Conservation (phyloP, 2,888 invertebrate species). For the Clunio marinus region DNA sequence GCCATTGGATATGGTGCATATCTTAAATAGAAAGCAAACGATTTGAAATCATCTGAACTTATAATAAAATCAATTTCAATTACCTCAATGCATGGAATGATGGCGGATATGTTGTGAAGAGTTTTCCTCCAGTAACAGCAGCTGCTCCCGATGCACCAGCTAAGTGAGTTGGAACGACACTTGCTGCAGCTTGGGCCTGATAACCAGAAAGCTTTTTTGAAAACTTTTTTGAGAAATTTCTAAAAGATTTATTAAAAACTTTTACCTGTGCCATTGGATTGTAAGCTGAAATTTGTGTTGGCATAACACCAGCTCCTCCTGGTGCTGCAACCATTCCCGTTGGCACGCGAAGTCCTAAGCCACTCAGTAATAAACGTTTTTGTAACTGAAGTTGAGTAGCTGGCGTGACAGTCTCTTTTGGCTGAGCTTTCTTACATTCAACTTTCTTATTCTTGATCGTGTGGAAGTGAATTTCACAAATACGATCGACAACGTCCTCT, state of each 20-base stretch:
- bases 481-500: constrained; percentile 85
- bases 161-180: constrained; percentile 49
- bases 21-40: constrained; percentile 45
- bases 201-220: constrained; percentile 42
- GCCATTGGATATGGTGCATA: constrained; percentile 63
- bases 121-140: constrained; percentile 61
- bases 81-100: constrained; percentile 51
- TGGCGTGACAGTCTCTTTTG: constrained; percentile 79
- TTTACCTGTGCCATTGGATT: constrained; percentile 54
- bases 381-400: constrained; percentile 61
- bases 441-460: constrained; percentile 86
- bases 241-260: background rate
- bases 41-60: background rate
- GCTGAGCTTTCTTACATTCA: constrained; percentile 89
- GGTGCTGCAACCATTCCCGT: constrained; percentile 51
- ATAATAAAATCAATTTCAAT: constrained; percentile 40
- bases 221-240: background rate
- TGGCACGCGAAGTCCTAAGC: constrained; percentile 62
- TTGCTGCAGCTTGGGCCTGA: constrained; percentile 51
- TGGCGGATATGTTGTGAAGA: constrained; percentile 61
- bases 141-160: constrained; percentile 58
- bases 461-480: constrained; percentile 91
- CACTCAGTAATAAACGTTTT: constrained; percentile 66
- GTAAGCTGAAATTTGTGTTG: constrained; percentile 50
- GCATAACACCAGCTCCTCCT: constrained; percentile 50